A percentile compares a stretch with the other conserved stretches of the same genome.
Conservation (phyloP, 2,113 vertebrate species). For the Anhinga anhinga region DNA sequence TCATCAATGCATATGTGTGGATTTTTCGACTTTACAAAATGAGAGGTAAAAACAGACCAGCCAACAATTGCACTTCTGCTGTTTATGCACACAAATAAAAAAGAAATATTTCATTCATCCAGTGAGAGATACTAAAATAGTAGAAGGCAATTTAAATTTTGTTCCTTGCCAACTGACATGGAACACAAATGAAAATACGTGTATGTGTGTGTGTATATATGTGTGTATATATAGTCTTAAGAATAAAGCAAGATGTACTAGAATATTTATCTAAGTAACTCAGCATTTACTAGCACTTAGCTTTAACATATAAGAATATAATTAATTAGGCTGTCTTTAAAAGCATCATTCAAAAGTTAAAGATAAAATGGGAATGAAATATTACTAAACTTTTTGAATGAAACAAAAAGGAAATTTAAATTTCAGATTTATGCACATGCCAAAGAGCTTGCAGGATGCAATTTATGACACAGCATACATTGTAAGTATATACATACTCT, state of each 20-base stretch:
- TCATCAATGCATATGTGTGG: background rate
- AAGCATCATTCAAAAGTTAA: background rate
- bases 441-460: background rate
- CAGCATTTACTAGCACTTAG: background rate
- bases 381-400: background rate
- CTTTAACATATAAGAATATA: background rate
- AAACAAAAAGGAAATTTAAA: background rate
- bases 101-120: background rate
- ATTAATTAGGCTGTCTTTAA: background rate
- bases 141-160: background rate
- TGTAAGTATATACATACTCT: background rate
- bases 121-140: background rate
- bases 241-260: background rate
- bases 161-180: background rate
- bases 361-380: background rate
- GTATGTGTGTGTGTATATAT: background rate
- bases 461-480: background rate
- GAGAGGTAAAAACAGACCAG: background rate
- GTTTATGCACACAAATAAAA: background rate
- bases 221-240: background rate
- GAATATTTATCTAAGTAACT: background rate
- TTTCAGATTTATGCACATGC: background rate
- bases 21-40: background rate
- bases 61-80: background rate
- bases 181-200: background rate